Evolutionary conservation across 2,113 vertebrate species (phyloP), one percentile per base, ranked within the genome.

Genomic region (Ctenomys sociabilis): DNA sequence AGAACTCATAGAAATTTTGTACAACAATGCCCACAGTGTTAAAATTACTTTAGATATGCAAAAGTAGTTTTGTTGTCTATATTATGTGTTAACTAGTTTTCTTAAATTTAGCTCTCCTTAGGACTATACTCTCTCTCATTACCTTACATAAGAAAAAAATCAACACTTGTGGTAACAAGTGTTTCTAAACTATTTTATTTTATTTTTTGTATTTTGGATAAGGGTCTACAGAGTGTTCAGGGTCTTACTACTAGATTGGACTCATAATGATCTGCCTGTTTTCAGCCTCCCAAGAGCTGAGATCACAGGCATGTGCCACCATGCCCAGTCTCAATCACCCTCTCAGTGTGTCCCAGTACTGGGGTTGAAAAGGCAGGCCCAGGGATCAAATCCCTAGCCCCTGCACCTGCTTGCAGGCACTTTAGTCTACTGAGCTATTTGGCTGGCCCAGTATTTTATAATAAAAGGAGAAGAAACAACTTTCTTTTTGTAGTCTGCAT

Each of bases 1-100:
- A 21, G 1, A 4, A 16, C 59, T 26, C 82, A 35, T 40, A 45
- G n/a, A 32, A 12, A 45, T 8, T 61, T 17, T 45, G 2, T 4
- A 61, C 37, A 24, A 11, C n/a, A 0, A 1, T 0, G n/a, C 54
- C 19, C 17, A 1, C 32, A 1, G 8, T n/a, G 24, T 52, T 0
- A 14, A 14, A 10, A 28, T 30, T 2, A 7, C 54, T 57, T 28
- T 57, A 13, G n/a, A 40, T 12, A 0, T 3, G 14, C 37, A 1
- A 21, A 59, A 43, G 26, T 5, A 22, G 3, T 5, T 16, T 43
- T 24, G 0, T 9, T 2, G 22, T 75, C 32, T 83, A 0, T 30
- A 0, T 5, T 40, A 6, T 7, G 2, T 19, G 30, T 9, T 40
- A 93, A 9, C 57, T 30, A 40, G 57, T 32, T 91, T 75, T 75